A percentile compares a stretch with the other conserved stretches of the same genome.
These are phyloP conservation scores for Cyprinodon tularosa DNA, from an alignment of 2,113 vertebrate species.

Conservation along the genomic window DNA sequence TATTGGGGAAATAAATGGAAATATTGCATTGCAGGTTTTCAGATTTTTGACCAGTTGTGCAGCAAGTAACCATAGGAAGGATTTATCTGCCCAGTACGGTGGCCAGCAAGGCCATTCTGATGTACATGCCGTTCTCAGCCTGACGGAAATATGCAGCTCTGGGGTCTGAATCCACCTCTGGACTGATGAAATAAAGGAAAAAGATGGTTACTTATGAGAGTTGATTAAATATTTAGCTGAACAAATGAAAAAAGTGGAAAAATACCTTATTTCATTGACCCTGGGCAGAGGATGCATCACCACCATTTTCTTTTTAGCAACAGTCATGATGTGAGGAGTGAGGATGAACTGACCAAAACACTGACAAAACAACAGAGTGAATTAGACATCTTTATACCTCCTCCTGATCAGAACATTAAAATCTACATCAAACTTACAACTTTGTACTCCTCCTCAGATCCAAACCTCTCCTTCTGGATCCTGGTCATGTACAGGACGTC, in stretches of 20 bases:
- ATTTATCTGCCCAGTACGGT: conserved; percentile 88
- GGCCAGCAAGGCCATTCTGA: conserved; percentile 95
- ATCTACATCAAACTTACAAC: conserved; percentile 78
- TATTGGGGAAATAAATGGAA: conserved; percentile 4
- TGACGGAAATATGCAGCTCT: conserved; percentile 96
- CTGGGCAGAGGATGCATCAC: conserved; percentile 97
- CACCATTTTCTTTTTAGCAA: conserved; percentile 97
- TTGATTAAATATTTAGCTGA: neutral
- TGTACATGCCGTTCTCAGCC: conserved; percentile 96
- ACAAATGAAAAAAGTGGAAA: neutral
- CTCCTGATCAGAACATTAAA: too few species aligned
- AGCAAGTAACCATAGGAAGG: neutral
- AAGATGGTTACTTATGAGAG: neutral
- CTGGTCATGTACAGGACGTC: conserved; percentile 96
- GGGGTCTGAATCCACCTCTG: conserved; percentile 93
- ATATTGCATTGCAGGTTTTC: neutral
- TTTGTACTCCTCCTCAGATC: conserved; percentile 85
- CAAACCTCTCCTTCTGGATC: conserved; percentile 95
- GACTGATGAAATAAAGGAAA: conserved; percentile 65
- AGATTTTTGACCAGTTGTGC: neutral
- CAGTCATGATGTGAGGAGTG: conserved; percentile 97
- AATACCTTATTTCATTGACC: conserved; percentile 96
- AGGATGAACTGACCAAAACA: conserved; percentile 97
- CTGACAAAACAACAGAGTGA: conserved; percentile 60
- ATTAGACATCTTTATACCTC: neutral